Conservation (phyloP, 1,140 invertebrate species). For the Akabosia matsudoensis region DNA sequence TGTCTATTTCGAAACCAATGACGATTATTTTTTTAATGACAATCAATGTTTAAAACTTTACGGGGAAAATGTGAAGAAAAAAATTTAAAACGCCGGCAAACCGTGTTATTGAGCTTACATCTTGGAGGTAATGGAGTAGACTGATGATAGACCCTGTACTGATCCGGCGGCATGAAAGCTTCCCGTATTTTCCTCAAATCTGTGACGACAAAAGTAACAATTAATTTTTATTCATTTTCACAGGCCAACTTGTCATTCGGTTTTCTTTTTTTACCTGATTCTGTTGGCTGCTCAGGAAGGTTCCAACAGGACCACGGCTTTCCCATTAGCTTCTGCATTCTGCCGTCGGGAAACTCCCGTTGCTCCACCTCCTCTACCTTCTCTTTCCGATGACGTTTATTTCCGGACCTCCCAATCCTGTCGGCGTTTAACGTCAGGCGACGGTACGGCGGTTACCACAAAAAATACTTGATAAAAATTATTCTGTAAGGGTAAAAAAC, state of each 20-base stretch:
- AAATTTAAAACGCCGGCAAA: too few species aligned
- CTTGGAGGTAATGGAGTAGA: background rate
- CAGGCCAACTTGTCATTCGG: background rate
- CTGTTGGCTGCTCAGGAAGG: constrained; percentile 9
- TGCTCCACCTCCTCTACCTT: background rate
- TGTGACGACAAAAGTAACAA: background rate
- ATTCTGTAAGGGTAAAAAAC: too few species aligned
- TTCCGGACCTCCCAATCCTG: constrained; percentile 7
- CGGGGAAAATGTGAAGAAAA: background rate
- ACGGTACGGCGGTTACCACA: background rate
- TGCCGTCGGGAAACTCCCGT: background rate
- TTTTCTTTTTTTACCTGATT: constrained; percentile 9
- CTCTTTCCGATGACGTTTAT: constrained; percentile 17
- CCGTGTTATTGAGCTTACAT: background rate
- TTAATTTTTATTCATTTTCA: background rate
- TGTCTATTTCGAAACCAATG: constrained; percentile 7
- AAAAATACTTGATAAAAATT: background rate
- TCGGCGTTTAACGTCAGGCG: background rate
- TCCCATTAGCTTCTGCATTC: constrained; percentile 4
- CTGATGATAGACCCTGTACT: background rate
- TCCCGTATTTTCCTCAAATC: constrained; percentile 1
- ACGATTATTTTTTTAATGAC: background rate
- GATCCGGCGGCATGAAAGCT: background rate
- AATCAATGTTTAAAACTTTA: background rate
- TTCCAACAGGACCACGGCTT: constrained; percentile 23